Percentiles rank a stretch among this genome's conserved stretches.
These are phyloP conservation scores for Cheilosia urbana DNA, from an alignment of 2,888 invertebrate genomes.

Conservation along the genomic window DNA sequence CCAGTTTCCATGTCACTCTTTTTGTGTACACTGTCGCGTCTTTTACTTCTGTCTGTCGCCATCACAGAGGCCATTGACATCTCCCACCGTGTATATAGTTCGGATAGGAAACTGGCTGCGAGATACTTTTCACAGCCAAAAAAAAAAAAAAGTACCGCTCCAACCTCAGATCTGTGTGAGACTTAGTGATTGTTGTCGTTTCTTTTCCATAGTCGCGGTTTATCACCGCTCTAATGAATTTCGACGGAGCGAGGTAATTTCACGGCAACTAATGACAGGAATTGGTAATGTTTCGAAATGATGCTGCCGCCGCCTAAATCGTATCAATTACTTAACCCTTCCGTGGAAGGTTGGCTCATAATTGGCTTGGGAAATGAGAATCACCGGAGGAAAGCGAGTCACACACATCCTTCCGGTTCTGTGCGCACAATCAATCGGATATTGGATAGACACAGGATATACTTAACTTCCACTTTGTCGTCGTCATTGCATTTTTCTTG, in stretches of 20 bases:
- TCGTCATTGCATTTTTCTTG: conserved; percentile 9
- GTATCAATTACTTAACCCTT: conserved; percentile 60
- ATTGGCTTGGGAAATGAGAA: conserved; percentile 66
- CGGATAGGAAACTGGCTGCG: conserved; percentile 2
- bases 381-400: conserved; percentile 62
- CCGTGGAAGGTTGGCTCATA: conserved; percentile 4
- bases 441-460: conserved; percentile 68
- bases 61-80: conserved; percentile 52
- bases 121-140: conserved; percentile 6
- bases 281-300: conserved; percentile 25
- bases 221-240: conserved; percentile 22
- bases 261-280: conserved; percentile 54
- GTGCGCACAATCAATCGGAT: conserved; percentile 60
- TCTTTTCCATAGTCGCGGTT: background rate
- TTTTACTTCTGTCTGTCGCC: conserved; percentile 17
- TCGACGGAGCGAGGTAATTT: conserved; percentile 22
- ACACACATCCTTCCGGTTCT: conserved; percentile 67
- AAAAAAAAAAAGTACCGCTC: conserved; percentile 1
- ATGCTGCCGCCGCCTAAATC: conserved; percentile 29
- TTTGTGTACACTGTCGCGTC: conserved; percentile 2
- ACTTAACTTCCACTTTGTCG: conserved; percentile 29
- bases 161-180: conserved; percentile 5
- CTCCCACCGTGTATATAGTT: conserved; percentile 35
- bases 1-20: conserved; percentile 29
- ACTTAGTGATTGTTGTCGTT: conserved; percentile 3